Evolutionary conservation across 2,888 invertebrate species (phyloP), one percentile per base, ranked within the genome.

Genomic region (Machimus atricapillus): DNA sequence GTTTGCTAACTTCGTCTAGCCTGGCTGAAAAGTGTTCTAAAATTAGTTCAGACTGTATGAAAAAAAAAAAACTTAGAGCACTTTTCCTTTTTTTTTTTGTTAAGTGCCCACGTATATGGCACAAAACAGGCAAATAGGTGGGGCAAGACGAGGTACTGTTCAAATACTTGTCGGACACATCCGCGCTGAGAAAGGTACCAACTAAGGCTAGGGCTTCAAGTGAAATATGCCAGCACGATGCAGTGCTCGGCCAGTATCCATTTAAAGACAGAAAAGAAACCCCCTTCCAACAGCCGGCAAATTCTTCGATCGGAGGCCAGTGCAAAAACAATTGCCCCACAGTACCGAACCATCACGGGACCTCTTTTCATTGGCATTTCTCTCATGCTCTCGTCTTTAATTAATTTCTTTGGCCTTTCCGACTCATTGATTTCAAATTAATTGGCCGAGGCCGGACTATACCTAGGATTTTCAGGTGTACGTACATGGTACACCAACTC

Each of bases 361-460:
- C 43, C 43, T 43, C 43, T 78, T 78, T 78, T n/a, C n/a, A 40
- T 78, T 78, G 78, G 78, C 78, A 78, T 78, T 78, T 78, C 78
- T 78, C 23, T 23, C 66, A 27, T 66, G 66, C 66, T 78, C 78
- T 46, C 37, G 78, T 78, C 78, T 78, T 78, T 78, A 78, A 78
- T 78, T 78, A 78, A 78, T 78, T 78, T 78, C 37, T 40, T 78
- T 78, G 43, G 78, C 43, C 78, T 78, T 78, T 78, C 78, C 78
- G 78, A 78, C 78, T 78, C 78, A 78, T 78, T 78, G 78, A 78
- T 78, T 78, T 78, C 43, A 43, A 78, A 78, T 78, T 78, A 78
- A 78, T 78, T 78, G 78, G 78, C 78, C 40, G 43, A n/a, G 43
- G 9, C 77, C 14, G 14, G 8, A 58, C 58, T 66, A 12, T 12